phyloP scores from a whole-genome alignment of 1,140 invertebrate genomes.

The Tribolium castaneum region DNA sequence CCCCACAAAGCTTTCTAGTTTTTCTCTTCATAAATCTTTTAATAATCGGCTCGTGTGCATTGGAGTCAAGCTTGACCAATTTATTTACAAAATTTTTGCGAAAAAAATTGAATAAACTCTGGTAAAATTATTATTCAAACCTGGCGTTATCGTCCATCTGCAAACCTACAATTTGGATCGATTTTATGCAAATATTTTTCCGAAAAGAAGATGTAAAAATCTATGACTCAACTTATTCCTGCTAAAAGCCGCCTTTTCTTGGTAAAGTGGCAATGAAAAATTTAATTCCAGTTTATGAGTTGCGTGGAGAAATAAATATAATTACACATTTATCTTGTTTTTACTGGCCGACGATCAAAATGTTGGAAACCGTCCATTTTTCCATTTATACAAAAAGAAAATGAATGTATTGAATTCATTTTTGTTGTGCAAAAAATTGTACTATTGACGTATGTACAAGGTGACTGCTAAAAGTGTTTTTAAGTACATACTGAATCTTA shows the following conservation, averaged over 20 bases:
- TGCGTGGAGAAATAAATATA: neutral
- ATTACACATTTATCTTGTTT: neutral
- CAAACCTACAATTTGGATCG: neutral
- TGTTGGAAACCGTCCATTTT: no score
- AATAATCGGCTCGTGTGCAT: no score
- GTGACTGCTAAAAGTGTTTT: no score
- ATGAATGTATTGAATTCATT: no score
- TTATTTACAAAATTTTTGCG: neutral
- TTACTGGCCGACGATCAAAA: no score
- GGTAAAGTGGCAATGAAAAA: neutral
- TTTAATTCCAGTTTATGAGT: neutral
- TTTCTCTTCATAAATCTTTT: no score
- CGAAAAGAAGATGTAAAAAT: neutral
- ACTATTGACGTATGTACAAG: no score
- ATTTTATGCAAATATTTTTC: slow-evolving; percentile 30
- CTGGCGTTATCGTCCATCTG: neutral
- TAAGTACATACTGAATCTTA: no score
- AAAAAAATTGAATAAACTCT: no score
- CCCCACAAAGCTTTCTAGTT: neutral
- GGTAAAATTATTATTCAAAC: neutral
- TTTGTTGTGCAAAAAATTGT: no score
- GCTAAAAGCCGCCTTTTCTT: neutral
- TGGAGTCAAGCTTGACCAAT: no score
- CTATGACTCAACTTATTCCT: slow-evolving; percentile 1
- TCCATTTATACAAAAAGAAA: no score